phyloP scores from a whole-genome alignment of 2,113 vertebrate species.

The human region DNA sequence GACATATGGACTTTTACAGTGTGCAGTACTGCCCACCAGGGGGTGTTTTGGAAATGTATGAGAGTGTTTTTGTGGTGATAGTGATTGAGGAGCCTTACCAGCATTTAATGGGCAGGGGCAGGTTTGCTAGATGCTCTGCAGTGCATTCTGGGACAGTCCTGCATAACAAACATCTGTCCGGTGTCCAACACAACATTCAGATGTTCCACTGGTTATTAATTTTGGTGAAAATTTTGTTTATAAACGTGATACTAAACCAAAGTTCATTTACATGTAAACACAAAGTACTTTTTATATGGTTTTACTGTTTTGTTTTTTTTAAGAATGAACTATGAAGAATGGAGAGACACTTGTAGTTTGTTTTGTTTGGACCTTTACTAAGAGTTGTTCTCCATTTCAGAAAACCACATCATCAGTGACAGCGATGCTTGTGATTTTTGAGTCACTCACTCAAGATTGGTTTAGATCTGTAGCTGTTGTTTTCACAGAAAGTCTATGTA shows the following conservation, averaged over 20 bases:
- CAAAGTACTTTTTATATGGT: not conserved
- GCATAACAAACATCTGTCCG: not conserved
- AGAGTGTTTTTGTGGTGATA: not conserved
- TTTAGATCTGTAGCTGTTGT: not conserved
- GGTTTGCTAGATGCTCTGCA: not conserved
- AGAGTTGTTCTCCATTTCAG: not conserved
- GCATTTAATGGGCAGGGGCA: not conserved
- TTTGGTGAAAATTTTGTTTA: not conserved
- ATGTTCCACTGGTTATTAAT: not conserved
- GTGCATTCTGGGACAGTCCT: not conserved
- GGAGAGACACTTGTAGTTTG: not conserved
- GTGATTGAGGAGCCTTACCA: fast-evolving
- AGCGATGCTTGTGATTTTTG: not conserved
- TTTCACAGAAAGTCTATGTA: not conserved
- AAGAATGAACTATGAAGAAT: not conserved
- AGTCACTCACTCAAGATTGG: not conserved
- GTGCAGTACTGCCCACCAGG: not conserved
- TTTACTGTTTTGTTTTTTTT: not conserved
- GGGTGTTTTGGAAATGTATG: not conserved
- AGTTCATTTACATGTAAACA: not conserved
- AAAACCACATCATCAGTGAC: not conserved
- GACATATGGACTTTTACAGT: not conserved
- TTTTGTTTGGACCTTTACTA: not conserved
- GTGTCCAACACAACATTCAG: not conserved
- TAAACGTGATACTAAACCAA: not conserved